Evolutionary conservation across 2,888 invertebrate genomes (phyloP), one percentile per base, ranked within the genome.

Genomic region (Leptopterna dolabrata): DNA sequence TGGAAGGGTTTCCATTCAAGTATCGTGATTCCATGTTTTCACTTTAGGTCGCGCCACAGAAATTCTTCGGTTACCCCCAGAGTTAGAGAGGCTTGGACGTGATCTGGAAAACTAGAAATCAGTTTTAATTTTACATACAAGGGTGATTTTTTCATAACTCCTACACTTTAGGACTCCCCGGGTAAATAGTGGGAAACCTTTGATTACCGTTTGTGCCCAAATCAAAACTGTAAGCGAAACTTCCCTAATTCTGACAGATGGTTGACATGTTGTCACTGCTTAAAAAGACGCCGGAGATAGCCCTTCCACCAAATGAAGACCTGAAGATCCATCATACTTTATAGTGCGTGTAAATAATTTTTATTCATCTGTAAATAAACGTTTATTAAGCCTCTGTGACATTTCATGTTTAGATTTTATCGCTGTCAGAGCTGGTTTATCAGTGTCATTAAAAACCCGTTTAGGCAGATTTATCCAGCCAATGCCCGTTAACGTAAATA

Each of bases 21-120:
- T 45, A 81, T 81, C 81, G 81, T 81, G 81, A 81, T 81, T 81
- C 41, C 4, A 27, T 81, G 29, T 81, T 81, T 81, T 81, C 81
- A 29, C 81, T 81, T 81, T 55, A 81, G 55, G 78, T 78, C 27
- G 13, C 55, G 51, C 27, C 81, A 43, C 27, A 47, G 30, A 51
- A 3, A 55, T 13, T 36, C 41, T 11, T 78, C 81, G 11, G 30
- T 81, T 51, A 55, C 81, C 55, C 81, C 81, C 55, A 27, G 81
- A 55, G 19, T 81, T 30, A 47, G 81, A 81, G 51, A 81, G 81
- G 47, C 81, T 55, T 47, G 81, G 81, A 81, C 55, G 45, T 81
- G 81, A 81, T 51, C 45, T 41, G 27, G 71, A 71, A 27, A 51
- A n/a, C 51, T 51, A 51, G 16, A 51, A 51, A 51, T n/a, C 51